These are phyloP conservation scores for Catharus fuscescens DNA, from an alignment of 2,113 vertebrate species.

Conservation along the genomic window DNA sequence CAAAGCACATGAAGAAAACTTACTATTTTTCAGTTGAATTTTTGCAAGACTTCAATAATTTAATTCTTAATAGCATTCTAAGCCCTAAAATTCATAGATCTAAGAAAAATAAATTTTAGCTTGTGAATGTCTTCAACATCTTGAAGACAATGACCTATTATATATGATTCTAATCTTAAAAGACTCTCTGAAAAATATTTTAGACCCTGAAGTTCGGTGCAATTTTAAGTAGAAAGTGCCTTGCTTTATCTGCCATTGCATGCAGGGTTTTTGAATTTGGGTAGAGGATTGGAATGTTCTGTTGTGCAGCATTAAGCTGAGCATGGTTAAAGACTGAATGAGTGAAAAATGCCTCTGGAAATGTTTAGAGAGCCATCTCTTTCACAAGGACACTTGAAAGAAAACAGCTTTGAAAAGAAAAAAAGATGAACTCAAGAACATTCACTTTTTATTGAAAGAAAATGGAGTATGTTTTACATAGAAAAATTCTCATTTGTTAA, in stretches of 20 bases:
- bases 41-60: not conserved
- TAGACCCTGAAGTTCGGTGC: not conserved
- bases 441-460: not conserved
- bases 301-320: not conserved
- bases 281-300: not conserved
- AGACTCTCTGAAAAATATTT: not conserved
- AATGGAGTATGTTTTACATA: not conserved
- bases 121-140: not conserved
- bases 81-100: not conserved
- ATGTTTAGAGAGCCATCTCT: not conserved
- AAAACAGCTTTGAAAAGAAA: not conserved
- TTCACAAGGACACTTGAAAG: not conserved
- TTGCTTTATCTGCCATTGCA: not conserved
- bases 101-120: not conserved
- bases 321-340: not conserved
- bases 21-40: not conserved
- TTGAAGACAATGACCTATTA: not conserved
- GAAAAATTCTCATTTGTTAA: not conserved
- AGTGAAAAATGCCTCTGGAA: not conserved
- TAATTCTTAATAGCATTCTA: not conserved
- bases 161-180: not conserved
- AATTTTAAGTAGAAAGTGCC: not conserved
- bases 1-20: not conserved
- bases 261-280: not conserved
- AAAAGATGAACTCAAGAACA: not conserved